Conservation (phyloP, 1,140 invertebrate species). For the Bathynomus jamesi region DNA sequence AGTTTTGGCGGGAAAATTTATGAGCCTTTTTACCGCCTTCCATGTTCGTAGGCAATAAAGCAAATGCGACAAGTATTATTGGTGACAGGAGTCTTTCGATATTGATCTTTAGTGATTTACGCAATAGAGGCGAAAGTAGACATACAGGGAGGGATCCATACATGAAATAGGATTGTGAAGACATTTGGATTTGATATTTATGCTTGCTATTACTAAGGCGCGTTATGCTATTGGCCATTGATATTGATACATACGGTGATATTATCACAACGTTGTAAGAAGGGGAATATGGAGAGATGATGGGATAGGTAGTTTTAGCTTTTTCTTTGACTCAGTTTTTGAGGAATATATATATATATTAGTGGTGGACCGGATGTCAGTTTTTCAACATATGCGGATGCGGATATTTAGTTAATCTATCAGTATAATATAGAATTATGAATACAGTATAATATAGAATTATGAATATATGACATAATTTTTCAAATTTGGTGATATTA, state of each 20-base stretch:
- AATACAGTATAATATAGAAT: no score
- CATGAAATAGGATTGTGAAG: constrained; percentile 4
- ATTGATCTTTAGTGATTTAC: constrained; percentile 26
- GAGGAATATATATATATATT: no score
- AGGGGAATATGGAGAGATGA: no score
- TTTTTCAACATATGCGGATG: no score
- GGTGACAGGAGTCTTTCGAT: constrained; percentile 16
- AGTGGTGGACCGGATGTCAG: no score
- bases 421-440: no score
- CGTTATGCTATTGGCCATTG: constrained; percentile 25
- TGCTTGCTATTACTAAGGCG: constrained; percentile 22
- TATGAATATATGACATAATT: no score
- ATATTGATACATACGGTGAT: constrained; percentile 21
- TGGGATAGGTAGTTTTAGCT: no score
- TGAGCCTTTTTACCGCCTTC: constrained; percentile 27
- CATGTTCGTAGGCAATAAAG: constrained; percentile 29
- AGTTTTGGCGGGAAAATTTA: constrained; percentile 31
- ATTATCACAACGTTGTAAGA: no score
- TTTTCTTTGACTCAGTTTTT: no score
- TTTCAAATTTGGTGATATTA: no score
- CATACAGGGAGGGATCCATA: constrained; percentile 8
- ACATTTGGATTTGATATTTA: constrained; percentile 24
- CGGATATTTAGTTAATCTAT: no score
- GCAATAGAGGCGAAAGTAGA: constrained; percentile 17
- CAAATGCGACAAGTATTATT: constrained; percentile 32